phyloP scores from a whole-genome alignment of 2,888 invertebrate species.

The Ceraclea dissimilis region DNA sequence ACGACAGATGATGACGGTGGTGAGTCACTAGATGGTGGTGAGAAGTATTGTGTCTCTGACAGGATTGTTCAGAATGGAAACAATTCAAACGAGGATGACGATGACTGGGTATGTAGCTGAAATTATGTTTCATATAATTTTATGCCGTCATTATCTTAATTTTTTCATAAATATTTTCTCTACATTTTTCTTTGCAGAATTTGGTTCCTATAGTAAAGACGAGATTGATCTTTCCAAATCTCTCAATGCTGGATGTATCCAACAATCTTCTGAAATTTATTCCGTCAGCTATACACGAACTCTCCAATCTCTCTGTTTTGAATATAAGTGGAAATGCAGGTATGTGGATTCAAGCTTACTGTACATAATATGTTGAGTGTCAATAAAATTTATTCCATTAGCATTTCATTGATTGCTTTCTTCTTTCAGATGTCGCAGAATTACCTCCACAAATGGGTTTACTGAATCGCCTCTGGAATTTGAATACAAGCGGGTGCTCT shows the following conservation, averaged over 20 bases:
- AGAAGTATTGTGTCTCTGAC: constrained; percentile 28
- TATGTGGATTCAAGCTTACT: no score
- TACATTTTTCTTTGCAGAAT: constrained; percentile 30
- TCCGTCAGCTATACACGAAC: constrained; percentile 76
- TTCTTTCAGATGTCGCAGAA: constrained; percentile 63
- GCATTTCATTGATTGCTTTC: no score
- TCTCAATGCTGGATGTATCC: constrained; percentile 92
- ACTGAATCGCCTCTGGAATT: constrained; percentile 90
- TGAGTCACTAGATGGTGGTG: constrained; percentile 48
- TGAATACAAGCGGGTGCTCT: constrained; percentile 84
- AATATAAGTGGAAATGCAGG: constrained; percentile 82
- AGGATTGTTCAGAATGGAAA: constrained; percentile 32
- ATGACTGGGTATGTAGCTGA: constrained; percentile 50
- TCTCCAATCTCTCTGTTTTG: constrained; percentile 84
- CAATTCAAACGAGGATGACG: constrained; percentile 41
- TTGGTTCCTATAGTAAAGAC: constrained; percentile 49
- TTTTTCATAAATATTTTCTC: not conserved
- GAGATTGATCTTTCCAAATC: constrained; percentile 80
- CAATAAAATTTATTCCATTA: no score
- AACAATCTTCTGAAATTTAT: constrained; percentile 69
- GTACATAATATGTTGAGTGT: not conserved
- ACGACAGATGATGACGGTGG: constrained; percentile 75
- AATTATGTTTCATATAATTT: constrained; percentile 28
- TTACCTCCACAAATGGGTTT: constrained; percentile 94
- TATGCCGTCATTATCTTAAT: no score